Conservation (phyloP, 1,140 invertebrate species). For the Pogonomyrmex californicus region DNA sequence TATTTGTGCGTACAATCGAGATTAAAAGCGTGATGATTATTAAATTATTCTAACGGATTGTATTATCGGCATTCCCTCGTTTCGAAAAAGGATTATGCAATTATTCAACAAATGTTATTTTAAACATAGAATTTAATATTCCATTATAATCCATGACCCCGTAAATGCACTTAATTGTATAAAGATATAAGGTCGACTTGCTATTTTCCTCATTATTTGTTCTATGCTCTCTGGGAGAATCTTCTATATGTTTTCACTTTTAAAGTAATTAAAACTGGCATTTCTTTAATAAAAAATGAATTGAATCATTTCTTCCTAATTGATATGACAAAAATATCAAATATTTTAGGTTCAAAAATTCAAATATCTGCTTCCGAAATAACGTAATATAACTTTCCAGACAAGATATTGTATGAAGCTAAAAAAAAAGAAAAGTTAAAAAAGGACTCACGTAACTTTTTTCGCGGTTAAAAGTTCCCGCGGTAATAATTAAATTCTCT, state of each 20-base stretch:
- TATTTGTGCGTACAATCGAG: slow-evolving; percentile 2
- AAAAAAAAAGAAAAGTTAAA: slow-evolving; percentile 20
- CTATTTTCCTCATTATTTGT: not conserved
- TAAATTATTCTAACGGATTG: slow-evolving; percentile 8
- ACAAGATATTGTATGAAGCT: slow-evolving; percentile 26
- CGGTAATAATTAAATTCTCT: slow-evolving; percentile 65
- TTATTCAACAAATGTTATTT: slow-evolving; percentile 4
- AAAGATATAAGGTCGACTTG: not conserved
- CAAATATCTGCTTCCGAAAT: slow-evolving; percentile 21
- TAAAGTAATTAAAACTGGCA: not conserved
- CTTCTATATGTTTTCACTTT: not conserved
- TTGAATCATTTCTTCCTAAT: not conserved
- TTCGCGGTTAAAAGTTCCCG: slow-evolving; percentile 60
- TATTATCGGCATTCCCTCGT: slow-evolving; percentile 2
- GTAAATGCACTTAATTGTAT: slow-evolving; percentile 3
- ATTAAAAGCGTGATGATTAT: slow-evolving; percentile 32
- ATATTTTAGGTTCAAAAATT: not conserved
- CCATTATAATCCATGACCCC: not conserved
- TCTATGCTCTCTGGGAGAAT: not conserved
- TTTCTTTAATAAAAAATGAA: not conserved
- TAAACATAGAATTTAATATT: slow-evolving; percentile 12
- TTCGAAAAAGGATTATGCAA: not conserved
- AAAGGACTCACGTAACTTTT: slow-evolving; percentile 11
- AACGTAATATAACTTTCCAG: slow-evolving; percentile 1
- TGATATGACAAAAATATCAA: not conserved